Evolutionary conservation across 2,888 invertebrate species (phyloP).

Genomic region (Pollenia angustigena): DNA sequence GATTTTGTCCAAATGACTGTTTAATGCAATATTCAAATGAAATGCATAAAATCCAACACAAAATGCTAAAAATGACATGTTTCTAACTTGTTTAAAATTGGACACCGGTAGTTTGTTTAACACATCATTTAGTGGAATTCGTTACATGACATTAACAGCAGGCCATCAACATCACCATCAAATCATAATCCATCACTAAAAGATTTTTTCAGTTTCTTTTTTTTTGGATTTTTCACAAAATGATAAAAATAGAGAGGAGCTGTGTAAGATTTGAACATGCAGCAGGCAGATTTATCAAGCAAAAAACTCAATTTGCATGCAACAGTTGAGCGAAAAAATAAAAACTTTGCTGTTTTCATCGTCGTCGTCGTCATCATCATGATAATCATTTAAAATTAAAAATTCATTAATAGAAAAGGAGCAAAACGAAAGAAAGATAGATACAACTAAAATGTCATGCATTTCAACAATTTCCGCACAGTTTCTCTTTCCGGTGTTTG

Average conservation of each 20-base stretch:
- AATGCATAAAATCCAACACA: constrained; percentile 30
- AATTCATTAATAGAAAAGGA: constrained; percentile 49
- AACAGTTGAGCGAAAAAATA: constrained; percentile 26
- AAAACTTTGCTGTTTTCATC: constrained; percentile 35
- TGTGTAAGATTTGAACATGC: constrained; percentile 37
- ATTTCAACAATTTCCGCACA: constrained; percentile 73
- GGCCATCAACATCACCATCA: constrained; percentile 63
- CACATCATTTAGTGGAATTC: constrained; percentile 72
- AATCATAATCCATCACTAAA: constrained; percentile 71
- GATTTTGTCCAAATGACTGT: constrained; percentile 11
- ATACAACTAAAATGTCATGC: constrained; percentile 69
- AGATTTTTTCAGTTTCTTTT: background rate
- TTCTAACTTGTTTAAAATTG: constrained; percentile 65
- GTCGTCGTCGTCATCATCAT: constrained; percentile 16
- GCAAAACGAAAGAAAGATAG: constrained; percentile 15
- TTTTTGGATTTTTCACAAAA: constrained; percentile 25
- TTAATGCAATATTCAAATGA: constrained; percentile 36
- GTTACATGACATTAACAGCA: constrained; percentile 73
- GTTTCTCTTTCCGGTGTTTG: constrained; percentile 70
- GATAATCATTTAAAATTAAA: constrained; percentile 61
- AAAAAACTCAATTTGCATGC: constrained; percentile 40
- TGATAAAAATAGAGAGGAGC: constrained; percentile 43
- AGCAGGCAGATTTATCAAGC: constrained; percentile 25
- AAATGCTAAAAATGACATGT: constrained; percentile 40
- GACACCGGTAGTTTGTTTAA: constrained; percentile 71